Evolutionary conservation across 2,888 invertebrate genomes (phyloP).

Genomic region (Epirrhoe tristata): DNA sequence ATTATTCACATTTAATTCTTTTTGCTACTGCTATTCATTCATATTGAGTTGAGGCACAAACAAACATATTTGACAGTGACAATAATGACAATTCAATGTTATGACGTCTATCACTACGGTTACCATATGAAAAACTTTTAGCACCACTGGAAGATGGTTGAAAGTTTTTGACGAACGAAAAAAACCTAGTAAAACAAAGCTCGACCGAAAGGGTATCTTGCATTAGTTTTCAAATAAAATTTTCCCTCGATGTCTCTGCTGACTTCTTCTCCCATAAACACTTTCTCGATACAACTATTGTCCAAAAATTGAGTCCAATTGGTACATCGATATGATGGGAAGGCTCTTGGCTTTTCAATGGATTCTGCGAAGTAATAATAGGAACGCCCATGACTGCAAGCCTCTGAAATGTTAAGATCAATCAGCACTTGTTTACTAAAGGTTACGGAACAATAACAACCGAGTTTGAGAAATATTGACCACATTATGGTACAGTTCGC

Average conservation of each 20-base stretch:
- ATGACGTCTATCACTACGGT: not conserved
- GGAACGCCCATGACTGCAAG: slow-evolving; percentile 88
- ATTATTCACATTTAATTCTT: no score
- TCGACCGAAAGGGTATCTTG: slow-evolving; percentile 78
- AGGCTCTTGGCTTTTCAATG: slow-evolving; percentile 79
- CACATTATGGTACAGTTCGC: no score
- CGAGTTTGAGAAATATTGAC: no score
- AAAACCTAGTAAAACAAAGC: slow-evolving; percentile 6
- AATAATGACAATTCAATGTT: not conserved
- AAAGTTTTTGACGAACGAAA: no score
- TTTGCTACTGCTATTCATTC: no score
- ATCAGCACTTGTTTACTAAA: no score
- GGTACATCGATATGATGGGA: slow-evolving; percentile 82
- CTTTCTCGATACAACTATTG: slow-evolving; percentile 47
- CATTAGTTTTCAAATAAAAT: slow-evolving; percentile 85
- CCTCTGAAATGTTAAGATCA: slow-evolving; percentile 76
- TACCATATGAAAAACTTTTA: no score
- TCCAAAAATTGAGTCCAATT: slow-evolving; percentile 67
- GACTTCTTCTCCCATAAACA: slow-evolving; percentile 84
- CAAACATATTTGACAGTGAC: not conserved
- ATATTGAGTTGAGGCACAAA: no score
- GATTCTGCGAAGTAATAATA: slow-evolving; percentile 87
- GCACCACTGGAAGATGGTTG: no score
- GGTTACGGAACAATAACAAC: not conserved
- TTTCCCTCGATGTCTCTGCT: slow-evolving; percentile 74